phyloP scores from a whole-genome alignment of 2,888 invertebrate genomes.

The Calephelis perditalis region DNA sequence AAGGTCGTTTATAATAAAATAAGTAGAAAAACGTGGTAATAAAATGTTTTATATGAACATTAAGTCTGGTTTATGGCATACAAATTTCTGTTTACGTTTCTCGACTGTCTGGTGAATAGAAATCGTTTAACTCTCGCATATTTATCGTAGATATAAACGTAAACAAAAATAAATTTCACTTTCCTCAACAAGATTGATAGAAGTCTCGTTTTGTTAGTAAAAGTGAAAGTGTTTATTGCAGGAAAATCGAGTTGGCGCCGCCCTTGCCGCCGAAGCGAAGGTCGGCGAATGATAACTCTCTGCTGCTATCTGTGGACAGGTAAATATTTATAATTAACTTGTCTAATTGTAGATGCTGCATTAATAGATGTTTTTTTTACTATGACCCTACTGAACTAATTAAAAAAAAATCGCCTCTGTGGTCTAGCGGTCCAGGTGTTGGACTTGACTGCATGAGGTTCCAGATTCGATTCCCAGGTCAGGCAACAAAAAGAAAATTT shows the following conservation, averaged over 20 bases:
- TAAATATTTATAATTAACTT: slow-evolving; percentile 40
- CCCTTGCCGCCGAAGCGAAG: slow-evolving; percentile 88
- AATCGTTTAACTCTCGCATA: neutral
- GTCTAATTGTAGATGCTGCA: too few relatives aligned
- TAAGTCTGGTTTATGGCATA: neutral
- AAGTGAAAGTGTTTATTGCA: slow-evolving; percentile 54
- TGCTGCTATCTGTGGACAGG: slow-evolving; percentile 79
- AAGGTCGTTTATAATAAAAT: too few relatives aligned
- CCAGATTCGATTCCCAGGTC: too few relatives aligned
- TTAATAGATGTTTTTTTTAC: too few relatives aligned
- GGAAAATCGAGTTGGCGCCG: slow-evolving; percentile 84
- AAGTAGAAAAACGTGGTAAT: too few relatives aligned
- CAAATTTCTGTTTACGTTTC: neutral
- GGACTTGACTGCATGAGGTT: too few relatives aligned
- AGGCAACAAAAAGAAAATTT: too few relatives aligned
- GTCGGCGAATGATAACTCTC: slow-evolving; percentile 69
- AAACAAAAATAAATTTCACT: slow-evolving; percentile 20
- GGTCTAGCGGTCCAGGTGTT: too few relatives aligned
- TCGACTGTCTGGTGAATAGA: neutral
- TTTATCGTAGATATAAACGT: neutral
- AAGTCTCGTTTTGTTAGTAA: slow-evolving; percentile 30
- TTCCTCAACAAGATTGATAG: slow-evolving; percentile 27
- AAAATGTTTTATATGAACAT: too few relatives aligned
- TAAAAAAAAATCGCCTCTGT: too few relatives aligned
- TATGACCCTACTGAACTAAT: too few relatives aligned